A percentile compares a stretch with the other conserved stretches of the same genome.
These are phyloP conservation scores for Aphelinus atriplicis DNA, from an alignment of 1,140 invertebrate genomes.

Conservation along the genomic window DNA sequence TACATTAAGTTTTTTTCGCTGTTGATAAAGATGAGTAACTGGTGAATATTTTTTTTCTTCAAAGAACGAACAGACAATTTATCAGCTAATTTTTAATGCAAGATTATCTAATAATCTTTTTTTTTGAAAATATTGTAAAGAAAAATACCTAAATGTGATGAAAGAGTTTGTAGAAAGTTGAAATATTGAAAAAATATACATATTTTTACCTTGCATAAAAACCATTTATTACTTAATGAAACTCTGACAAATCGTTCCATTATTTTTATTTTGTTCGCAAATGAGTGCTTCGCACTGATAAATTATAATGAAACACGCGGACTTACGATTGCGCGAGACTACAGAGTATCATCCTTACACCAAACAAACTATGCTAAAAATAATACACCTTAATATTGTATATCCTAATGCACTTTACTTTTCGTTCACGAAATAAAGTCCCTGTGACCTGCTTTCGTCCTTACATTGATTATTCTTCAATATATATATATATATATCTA, in stretches of 20 bases:
- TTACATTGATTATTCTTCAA: conserved; percentile 14
- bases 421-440: conserved; percentile 11
- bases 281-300: not conserved
- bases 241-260: conserved; percentile 24
- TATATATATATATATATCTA: conserved; percentile 30
- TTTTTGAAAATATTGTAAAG: not conserved
- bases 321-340: conserved; percentile 8
- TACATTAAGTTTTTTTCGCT: no score
- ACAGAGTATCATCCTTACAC: conserved; percentile 28
- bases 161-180: not conserved
- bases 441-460: not conserved
- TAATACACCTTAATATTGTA: conserved; percentile 18
- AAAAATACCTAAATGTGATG: not conserved
- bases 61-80: no score
- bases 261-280: conserved; percentile 2
- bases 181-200: conserved; percentile 6
- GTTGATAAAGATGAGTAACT: no score
- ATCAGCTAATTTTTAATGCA: no score
- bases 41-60: no score
- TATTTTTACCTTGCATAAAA: conserved; percentile 36
- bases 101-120: no score
- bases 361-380: conserved; percentile 17
- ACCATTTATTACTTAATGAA: conserved; percentile 40
- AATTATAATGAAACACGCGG: conserved; percentile 11
- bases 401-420: conserved; percentile 10